These are phyloP conservation scores for Bombus picipes DNA, from an alignment of 1,140 invertebrate species.

Conservation along the genomic window DNA sequence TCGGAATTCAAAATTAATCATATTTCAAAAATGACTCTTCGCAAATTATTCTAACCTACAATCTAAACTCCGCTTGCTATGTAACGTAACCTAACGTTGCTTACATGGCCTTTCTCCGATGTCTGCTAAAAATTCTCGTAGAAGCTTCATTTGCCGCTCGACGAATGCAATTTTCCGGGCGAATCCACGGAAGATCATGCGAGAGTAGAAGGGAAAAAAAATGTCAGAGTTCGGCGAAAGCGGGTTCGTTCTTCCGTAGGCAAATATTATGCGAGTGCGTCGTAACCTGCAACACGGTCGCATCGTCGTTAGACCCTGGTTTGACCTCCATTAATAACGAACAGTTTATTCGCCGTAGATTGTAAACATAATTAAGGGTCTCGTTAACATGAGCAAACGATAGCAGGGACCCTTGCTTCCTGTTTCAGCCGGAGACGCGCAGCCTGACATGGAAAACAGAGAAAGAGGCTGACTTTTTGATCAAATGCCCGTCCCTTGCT, in stretches of 20 bases:
- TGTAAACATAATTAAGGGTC: slow-evolving; percentile 73
- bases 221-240: not conserved
- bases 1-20: not conserved
- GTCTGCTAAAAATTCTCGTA: not conserved
- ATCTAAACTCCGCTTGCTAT: not conserved
- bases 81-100: not conserved
- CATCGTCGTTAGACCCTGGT: slow-evolving; percentile 27
- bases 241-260: not conserved
- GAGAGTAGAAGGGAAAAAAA: not conserved
- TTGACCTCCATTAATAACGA: slow-evolving; percentile 69
- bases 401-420: slow-evolving; percentile 46
- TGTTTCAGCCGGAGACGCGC: slow-evolving; percentile 51
- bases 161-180: not conserved
- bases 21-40: not conserved
- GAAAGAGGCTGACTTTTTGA: slow-evolving; percentile 47
- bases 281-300: slow-evolving; percentile 36
- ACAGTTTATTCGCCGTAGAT: slow-evolving; percentile 64
- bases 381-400: slow-evolving; percentile 70
- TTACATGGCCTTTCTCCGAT: not conserved
- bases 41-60: not conserved
- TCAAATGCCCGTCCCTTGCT: slow-evolving; percentile 41
- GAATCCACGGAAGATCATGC: not conserved
- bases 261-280: slow-evolving; percentile 44
- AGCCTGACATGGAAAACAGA: slow-evolving; percentile 35
- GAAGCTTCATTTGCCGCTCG: not conserved